Evolutionary conservation across 2,797 vertebrate species (phyloP).

Genomic region (Siniperca obscura): DNA sequence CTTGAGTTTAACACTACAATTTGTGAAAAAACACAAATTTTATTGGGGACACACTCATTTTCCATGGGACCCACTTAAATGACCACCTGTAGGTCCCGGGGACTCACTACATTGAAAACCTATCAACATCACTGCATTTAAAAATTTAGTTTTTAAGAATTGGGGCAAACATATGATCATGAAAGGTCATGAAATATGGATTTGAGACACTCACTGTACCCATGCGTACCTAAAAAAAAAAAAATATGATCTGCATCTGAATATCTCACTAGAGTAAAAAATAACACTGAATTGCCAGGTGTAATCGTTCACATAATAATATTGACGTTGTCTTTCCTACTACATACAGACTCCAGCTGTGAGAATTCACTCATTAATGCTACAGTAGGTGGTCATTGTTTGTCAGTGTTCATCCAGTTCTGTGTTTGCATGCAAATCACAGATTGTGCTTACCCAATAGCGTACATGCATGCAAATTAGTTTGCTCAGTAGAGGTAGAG

Average conservation of each 20-base stretch:
- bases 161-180: no score
- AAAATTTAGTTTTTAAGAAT: no score
- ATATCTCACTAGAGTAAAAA: background rate
- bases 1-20: no score
- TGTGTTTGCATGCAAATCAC: slow-evolving; percentile 38
- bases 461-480: slow-evolving; percentile 50
- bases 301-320: slow-evolving; percentile 8
- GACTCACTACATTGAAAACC: no score
- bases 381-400: slow-evolving; percentile 33
- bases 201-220: background rate
- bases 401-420: slow-evolving; percentile 17
- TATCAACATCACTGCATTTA: no score
- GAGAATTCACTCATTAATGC: slow-evolving; percentile 29
- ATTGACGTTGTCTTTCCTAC: slow-evolving; percentile 1
- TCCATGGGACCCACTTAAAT: no score
- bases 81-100: no score
- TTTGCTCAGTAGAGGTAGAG: slow-evolving; percentile 39
- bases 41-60: no score
- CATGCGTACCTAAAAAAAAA: background rate
- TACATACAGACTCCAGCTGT: slow-evolving; percentile 11
- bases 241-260: slow-evolving; percentile 16
- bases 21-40: no score
- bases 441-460: slow-evolving; percentile 44
- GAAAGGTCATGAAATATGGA: background rate
- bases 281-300: background rate